Evolutionary conservation across 1,140 invertebrate genomes (phyloP).

Genomic region (Lepidurus apus): DNA sequence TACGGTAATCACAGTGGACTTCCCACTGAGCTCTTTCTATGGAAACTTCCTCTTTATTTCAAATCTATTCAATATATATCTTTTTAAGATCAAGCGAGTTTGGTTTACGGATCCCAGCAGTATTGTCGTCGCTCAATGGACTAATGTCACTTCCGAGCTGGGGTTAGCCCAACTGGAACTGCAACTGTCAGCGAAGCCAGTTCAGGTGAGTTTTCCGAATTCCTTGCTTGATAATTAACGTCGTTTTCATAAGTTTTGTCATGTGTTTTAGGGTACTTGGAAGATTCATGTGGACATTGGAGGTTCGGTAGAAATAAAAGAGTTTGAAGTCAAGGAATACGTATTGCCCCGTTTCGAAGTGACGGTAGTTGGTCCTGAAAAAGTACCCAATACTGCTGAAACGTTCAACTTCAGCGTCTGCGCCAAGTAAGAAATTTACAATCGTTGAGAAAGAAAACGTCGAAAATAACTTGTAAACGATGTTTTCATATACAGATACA

Average conservation of each 20-base stretch:
- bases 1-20: slow-evolving; percentile 40
- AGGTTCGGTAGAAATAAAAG: slow-evolving; percentile 18
- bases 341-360: slow-evolving; percentile 62
- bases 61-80: not conserved
- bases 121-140: slow-evolving; percentile 55
- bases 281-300: slow-evolving; percentile 50
- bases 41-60: not conserved
- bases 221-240: not conserved
- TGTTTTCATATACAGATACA: slow-evolving; percentile 34
- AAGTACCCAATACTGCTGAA: slow-evolving; percentile 47
- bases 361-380: slow-evolving; percentile 54
- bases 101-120: slow-evolving; percentile 56
- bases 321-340: slow-evolving; percentile 57
- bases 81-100: slow-evolving; percentile 51
- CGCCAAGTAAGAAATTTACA: not conserved
- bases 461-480: not conserved
- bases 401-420: not conserved
- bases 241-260: not conserved
- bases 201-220: slow-evolving; percentile 43
- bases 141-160: slow-evolving; percentile 48
- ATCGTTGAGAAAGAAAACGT: not conserved
- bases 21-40: slow-evolving; percentile 31
- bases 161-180: slow-evolving; percentile 54
- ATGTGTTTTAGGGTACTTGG: slow-evolving; percentile 52
- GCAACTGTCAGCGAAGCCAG: slow-evolving; percentile 52